Evolutionary conservation across 2,888 invertebrate genomes (phyloP), one percentile per base, ranked within the genome.

Genomic region (Tineola bisselliella): DNA sequence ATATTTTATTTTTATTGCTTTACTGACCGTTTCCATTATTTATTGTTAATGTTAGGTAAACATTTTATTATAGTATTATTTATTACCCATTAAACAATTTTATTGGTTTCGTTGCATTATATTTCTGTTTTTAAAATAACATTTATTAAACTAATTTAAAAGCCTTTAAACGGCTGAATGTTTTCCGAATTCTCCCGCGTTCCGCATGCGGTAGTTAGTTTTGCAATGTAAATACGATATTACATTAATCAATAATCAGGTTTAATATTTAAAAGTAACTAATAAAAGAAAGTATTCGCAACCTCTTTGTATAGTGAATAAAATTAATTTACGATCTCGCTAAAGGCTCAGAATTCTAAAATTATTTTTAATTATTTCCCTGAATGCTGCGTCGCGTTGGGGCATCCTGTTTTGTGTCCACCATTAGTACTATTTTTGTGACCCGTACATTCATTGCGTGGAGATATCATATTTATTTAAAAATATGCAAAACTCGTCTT

Each of bases 331-430:
- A 73, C 58, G 63, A 63, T 62, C 62, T 64, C 64, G 62, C 62
- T 62, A 19, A 66, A 67, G 66, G 66, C 30, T 64, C 67, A 69
- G 70, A 48, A 48, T 68, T 71, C 75, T 69, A 71, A 76, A 74
- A 80, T 81, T 76, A 79, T 77, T 78, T 80, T 78, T 79, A 81
- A 81, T 81, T 75, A 77, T 71, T 64, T 70, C 70, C 69, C 64
- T 48, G 17, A 44, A 59, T n/a, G n/a, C 44, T 67, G 70, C 68
- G 25, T 25, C 6, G n/a, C n/a, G 66, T 64, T 64, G 64, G 67
- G 48, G 15, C 48, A 48, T 48, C 8, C 10, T 15, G 48, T 48
- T 48, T 12, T 62, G 25, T 61, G 63, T 65, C 62, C 64, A 38
- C 38, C 38, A 38, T 6, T 12, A 2, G 10, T n/a, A 38, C 10